phyloP scores from a whole-genome alignment of 2,113 vertebrate genomes.

The Catharus minimus region DNA sequence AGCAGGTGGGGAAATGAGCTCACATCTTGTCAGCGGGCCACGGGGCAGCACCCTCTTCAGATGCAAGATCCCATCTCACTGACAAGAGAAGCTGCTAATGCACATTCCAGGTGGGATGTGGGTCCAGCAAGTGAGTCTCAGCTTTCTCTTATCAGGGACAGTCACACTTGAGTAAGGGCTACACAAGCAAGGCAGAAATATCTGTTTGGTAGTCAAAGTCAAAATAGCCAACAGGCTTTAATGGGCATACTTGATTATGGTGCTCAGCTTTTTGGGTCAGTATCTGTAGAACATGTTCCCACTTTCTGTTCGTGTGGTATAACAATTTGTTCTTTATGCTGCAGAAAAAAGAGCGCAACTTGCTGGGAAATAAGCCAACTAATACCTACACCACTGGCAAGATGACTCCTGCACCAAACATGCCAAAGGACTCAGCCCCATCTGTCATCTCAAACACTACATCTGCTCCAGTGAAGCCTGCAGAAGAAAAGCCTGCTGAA shows the following conservation, averaged over 20 bases:
- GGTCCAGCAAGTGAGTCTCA: background rate
- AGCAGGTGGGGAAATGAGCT: background rate
- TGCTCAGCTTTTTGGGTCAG: background rate
- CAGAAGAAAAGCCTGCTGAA: constrained; percentile 86
- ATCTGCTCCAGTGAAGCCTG: constrained; percentile 79
- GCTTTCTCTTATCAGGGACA: background rate
- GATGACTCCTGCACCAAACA: constrained; percentile 87
- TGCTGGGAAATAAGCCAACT: constrained; percentile 86
- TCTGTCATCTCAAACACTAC: constrained; percentile 86
- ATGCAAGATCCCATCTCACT: background rate
- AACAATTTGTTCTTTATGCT: constrained; percentile 13
- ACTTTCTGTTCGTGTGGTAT: background rate
- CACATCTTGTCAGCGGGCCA: background rate
- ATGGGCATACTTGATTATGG: background rate
- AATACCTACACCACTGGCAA: constrained; percentile 85
- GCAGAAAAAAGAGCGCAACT: constrained; percentile 92
- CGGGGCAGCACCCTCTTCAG: background rate
- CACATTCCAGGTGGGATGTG: background rate
- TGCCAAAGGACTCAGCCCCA: constrained; percentile 87
- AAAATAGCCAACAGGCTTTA: background rate
- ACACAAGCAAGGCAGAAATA: background rate
- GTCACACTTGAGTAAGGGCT: background rate
- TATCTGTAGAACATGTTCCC: background rate
- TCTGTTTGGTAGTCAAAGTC: background rate
- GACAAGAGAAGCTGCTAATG: background rate